These are phyloP conservation scores for Empidonax alnorum DNA, from an alignment of 2,113 vertebrate genomes.

Conservation along the genomic window DNA sequence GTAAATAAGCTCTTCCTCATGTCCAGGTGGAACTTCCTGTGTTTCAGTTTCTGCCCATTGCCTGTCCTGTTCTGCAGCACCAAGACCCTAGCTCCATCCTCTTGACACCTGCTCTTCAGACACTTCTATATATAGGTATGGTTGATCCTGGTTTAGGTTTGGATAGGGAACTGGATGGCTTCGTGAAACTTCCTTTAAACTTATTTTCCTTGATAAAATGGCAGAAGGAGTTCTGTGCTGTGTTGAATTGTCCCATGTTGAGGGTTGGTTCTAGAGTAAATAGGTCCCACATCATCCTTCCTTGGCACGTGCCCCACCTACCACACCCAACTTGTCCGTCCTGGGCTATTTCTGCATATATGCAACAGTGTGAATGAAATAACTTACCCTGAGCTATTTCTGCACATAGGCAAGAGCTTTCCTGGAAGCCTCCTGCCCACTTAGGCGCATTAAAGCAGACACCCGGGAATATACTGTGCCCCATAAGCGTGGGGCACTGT, in stretches of 20 bases:
- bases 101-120: background rate
- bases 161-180: background rate
- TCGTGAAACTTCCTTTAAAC: background rate
- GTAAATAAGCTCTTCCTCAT: background rate
- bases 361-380: background rate
- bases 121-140: rapidly evolving
- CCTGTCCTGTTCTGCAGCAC: background rate
- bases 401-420: background rate
- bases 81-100: background rate
- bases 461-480: background rate
- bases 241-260: background rate
- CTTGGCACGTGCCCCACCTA: background rate
- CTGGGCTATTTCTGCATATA: background rate
- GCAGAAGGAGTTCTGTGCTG: background rate
- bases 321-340: background rate
- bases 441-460: background rate
- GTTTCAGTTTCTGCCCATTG: background rate
- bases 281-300: background rate
- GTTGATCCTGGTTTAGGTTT: background rate
- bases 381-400: background rate
- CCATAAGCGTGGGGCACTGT: rapidly evolving
- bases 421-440: background rate
- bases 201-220: background rate
- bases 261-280: background rate
- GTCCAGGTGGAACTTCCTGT: background rate